These are phyloP conservation scores for Hydrocynus forskahlii DNA, from an alignment of 2,797 vertebrate species.

Conservation along the genomic window DNA sequence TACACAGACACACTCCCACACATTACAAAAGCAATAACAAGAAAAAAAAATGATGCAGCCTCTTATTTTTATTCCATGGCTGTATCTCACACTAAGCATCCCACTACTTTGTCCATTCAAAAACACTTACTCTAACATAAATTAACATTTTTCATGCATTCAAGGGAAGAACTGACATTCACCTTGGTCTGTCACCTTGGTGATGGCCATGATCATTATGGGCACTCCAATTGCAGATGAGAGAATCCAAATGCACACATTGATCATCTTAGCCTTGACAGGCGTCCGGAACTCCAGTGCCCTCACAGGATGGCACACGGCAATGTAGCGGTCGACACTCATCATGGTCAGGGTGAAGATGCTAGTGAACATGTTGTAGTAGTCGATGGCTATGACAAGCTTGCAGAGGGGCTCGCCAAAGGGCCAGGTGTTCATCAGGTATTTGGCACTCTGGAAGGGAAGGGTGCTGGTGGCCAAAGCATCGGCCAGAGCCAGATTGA, in stretches of 20 bases:
- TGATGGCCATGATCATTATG: constrained; percentile 92
- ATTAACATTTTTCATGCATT: too few relatives aligned
- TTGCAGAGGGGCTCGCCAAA: constrained; percentile 92
- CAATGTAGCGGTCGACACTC: constrained; percentile 93
- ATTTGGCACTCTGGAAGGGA: constrained; percentile 94
- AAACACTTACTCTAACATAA: too few relatives aligned
- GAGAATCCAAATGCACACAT: constrained; percentile 92
- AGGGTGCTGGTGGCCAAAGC: constrained; percentile 92
- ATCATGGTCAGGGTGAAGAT: constrained; percentile 97
- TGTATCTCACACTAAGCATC: too few relatives aligned
- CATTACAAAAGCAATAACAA: too few relatives aligned
- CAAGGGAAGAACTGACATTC: background rate
- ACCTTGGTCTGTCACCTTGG: constrained; percentile 82
- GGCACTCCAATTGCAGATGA: constrained; percentile 90
- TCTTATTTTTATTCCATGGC: too few relatives aligned
- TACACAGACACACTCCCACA: too few relatives aligned
- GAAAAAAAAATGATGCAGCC: too few relatives aligned
- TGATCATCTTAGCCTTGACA: constrained; percentile 91
- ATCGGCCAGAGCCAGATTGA: constrained; percentile 91
- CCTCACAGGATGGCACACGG: constrained; percentile 90
- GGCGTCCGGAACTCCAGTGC: constrained; percentile 91
- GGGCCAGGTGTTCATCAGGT: constrained; percentile 94
- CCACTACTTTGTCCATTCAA: background rate
- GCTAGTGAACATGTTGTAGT: constrained; percentile 98
- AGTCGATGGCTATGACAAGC: constrained; percentile 90